Conservation (phyloP, 2,797 vertebrate species). For the Balearica regulorum region DNA sequence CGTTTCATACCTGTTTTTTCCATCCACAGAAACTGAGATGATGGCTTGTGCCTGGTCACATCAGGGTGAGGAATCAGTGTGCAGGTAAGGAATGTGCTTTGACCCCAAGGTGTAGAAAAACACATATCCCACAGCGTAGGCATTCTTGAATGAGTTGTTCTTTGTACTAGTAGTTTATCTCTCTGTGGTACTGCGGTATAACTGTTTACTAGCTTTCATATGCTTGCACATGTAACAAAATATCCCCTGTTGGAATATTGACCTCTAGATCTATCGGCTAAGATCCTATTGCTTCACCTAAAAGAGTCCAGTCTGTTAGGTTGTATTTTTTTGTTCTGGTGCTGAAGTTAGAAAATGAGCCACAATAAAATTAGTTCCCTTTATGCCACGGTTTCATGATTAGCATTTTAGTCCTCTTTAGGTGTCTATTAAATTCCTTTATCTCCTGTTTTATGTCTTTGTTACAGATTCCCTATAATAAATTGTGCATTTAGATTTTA, state of each 20-base stretch:
- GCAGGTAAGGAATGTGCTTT: not conserved
- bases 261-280: not conserved
- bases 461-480: not conserved
- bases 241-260: not conserved
- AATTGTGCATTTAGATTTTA: not conserved
- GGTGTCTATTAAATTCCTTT: not conserved
- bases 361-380: not conserved
- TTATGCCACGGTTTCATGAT: not conserved
- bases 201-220: not conserved
- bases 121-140: no score
- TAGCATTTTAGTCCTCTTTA: not conserved
- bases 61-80: not conserved
- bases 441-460: not conserved
- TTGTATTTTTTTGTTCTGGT: not conserved
- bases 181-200: not conserved
- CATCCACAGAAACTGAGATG: not conserved
- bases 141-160: not conserved
- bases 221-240: not conserved
- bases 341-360: not conserved
- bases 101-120: not conserved
- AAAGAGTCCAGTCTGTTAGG: not conserved
- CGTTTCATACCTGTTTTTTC: not conserved
- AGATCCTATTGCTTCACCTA: not conserved
- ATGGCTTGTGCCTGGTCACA: not conserved
- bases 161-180: not conserved